These are phyloP conservation scores for Lacerta agilis DNA, from an alignment of 2,797 vertebrate species.

Conservation along the genomic window DNA sequence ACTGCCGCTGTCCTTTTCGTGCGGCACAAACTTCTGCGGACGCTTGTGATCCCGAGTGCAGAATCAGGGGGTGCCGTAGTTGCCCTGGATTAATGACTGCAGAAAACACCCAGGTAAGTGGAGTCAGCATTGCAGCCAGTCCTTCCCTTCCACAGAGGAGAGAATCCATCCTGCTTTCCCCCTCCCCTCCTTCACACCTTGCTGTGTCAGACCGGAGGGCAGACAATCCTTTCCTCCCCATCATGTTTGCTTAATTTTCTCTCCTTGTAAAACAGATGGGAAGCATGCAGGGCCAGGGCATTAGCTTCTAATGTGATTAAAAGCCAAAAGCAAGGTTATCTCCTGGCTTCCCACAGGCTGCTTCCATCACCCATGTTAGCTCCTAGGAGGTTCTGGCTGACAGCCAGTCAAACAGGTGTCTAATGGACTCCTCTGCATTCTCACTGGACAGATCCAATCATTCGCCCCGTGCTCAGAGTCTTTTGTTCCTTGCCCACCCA, in stretches of 20 bases:
- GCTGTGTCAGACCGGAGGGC: not conserved
- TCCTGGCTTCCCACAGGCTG: not conserved
- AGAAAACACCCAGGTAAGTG: not conserved
- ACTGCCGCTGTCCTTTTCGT: too few species aligned
- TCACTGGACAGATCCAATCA: not conserved
- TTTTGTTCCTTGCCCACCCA: not conserved
- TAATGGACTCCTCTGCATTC: not conserved
- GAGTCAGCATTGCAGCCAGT: too few species aligned
- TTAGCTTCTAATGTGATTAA: slow-evolving; percentile 16
- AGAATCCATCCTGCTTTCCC: not conserved
- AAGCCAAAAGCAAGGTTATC: slow-evolving; percentile 8
- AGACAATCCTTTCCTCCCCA: not conserved
- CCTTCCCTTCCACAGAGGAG: not conserved
- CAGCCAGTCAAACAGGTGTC: slow-evolving; percentile 10
- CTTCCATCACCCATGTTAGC: not conserved
- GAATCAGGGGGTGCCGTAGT: too few species aligned
- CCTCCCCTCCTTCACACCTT: not conserved
- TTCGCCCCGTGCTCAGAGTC: not conserved
- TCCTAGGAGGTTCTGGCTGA: not conserved
- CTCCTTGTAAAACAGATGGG: slow-evolving; percentile 20
- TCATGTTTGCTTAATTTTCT: not conserved
- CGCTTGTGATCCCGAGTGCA: too few species aligned
- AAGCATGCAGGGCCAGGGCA: not conserved
- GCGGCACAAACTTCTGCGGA: not conserved
- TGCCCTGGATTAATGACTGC: not conserved